phyloP scores from a whole-genome alignment of 2,113 vertebrate species.

The Ictalurus furcatus region DNA sequence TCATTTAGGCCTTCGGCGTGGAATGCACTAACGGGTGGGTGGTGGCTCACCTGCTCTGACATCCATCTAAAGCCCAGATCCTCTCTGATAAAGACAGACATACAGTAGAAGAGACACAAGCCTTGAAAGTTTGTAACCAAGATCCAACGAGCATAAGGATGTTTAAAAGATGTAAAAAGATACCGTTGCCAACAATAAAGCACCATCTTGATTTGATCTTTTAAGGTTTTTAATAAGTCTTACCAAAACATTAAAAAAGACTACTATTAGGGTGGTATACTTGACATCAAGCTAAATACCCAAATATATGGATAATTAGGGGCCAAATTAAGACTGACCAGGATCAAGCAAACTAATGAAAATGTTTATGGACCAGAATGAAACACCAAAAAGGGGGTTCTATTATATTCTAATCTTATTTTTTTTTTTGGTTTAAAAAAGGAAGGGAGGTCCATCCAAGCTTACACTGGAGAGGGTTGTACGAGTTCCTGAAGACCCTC shows the following conservation, averaged over 20 bases:
- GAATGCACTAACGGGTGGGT: conserved; percentile 96
- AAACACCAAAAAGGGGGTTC: neutral
- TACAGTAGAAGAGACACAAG: neutral
- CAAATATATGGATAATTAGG: neutral
- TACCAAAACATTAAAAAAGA: neutral
- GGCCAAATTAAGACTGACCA: neutral
- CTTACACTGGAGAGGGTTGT: neutral
- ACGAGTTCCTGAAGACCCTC: neutral
- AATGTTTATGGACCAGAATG: neutral
- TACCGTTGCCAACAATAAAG: neutral
- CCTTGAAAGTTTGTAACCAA: neutral
- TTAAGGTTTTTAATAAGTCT: neutral
- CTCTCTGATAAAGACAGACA: conserved; percentile 74
- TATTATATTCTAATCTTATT: neutral
- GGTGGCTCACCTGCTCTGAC: conserved; percentile 97
- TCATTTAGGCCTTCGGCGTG: conserved; percentile 91
- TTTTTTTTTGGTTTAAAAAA: neutral
- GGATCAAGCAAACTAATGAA: neutral
- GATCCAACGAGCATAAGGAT: neutral
- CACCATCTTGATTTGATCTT: neutral
- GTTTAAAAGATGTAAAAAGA: neutral
- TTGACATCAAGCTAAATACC: neutral
- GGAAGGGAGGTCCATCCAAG: neutral
- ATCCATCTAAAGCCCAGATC: conserved; percentile 95
- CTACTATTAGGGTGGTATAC: neutral